phyloP scores from a whole-genome alignment of 2,888 invertebrate genomes.

The Pyrrhia umbra region DNA sequence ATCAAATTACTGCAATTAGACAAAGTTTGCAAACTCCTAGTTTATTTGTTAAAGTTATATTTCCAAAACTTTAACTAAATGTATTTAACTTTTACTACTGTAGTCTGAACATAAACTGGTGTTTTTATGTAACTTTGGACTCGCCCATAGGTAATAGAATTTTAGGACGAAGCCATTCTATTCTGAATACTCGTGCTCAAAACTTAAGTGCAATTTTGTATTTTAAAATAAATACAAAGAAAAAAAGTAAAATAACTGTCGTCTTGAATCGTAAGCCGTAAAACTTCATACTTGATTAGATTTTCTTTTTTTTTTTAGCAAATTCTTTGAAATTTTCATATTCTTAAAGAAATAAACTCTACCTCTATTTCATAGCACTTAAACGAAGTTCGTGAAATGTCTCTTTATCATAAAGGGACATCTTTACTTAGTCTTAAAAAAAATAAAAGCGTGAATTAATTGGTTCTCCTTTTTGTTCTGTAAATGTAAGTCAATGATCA shows the following conservation, averaged over 20 bases:
- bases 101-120: constrained; percentile 32
- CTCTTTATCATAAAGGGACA: not conserved
- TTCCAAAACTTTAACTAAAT: constrained; percentile 42
- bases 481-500: too few species aligned
- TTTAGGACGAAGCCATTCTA: constrained; percentile 28
- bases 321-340: too few species aligned
- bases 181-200: constrained; percentile 21
- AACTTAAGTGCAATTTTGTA: constrained; percentile 30
- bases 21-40: constrained; percentile 26
- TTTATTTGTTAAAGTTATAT: constrained; percentile 28
- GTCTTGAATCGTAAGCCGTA: constrained; percentile 4
- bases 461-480: too few species aligned
- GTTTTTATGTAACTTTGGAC: constrained; percentile 43
- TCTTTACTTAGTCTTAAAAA: too few species aligned
- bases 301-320: too few species aligned
- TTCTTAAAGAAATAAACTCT: not conserved
- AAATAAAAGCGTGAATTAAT: too few species aligned
- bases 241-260: not conserved
- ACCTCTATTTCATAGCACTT: not conserved
- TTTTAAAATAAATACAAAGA: constrained; percentile 26
- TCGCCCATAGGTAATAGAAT: too few species aligned
- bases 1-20: constrained; percentile 35
- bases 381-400: not conserved
- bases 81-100: constrained; percentile 34
- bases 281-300: constrained; percentile 9